These are phyloP conservation scores for Dolichomitus sp. DNA, from an alignment of 2,888 invertebrate genomes.

Conservation along the genomic window DNA sequence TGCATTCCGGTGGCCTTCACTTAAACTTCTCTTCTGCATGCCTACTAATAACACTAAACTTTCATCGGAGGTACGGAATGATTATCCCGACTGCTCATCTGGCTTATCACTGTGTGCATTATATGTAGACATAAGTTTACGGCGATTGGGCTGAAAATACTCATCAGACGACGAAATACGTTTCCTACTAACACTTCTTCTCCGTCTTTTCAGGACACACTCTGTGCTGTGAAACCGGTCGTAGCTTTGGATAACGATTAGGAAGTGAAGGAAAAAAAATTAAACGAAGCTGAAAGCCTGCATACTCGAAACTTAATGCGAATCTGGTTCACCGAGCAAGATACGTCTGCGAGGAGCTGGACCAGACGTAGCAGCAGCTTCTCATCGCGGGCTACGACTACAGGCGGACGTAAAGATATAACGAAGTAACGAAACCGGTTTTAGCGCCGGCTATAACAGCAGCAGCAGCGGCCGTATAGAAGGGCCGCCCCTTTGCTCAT, in stretches of 20 bases:
- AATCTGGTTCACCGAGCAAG: constrained; percentile 34
- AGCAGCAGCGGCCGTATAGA: constrained; percentile 79
- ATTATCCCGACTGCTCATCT: constrained; percentile 37
- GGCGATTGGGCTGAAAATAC: constrained; percentile 1
- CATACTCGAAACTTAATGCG: constrained; percentile 28
- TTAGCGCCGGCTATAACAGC: constrained; percentile 77
- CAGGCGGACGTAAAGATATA: constrained; percentile 40
- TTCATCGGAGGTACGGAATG: constrained; percentile 12
- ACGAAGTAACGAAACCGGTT: constrained; percentile 64
- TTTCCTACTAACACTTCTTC: background rate
- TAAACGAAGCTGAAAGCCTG: constrained; percentile 2
- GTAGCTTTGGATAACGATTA: constrained; percentile 19
- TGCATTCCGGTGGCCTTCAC: background rate
- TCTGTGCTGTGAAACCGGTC: background rate
- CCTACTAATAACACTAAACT: constrained; percentile 27
- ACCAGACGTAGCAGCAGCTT: constrained; percentile 26
- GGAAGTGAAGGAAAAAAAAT: constrained; percentile 11
- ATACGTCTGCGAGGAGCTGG: constrained; percentile 27
- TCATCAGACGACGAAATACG: background rate
- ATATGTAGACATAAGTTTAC: constrained; percentile 9
- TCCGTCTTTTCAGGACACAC: background rate
- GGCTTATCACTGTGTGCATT: constrained; percentile 26
- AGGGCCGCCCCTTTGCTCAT: constrained; percentile 35
- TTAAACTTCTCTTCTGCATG: background rate
- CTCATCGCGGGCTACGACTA: constrained; percentile 34